Base-by-base conservation (phyloP, 92 coral and sea anemone genomes). In the Isaurus tuberculatus region DNA sequence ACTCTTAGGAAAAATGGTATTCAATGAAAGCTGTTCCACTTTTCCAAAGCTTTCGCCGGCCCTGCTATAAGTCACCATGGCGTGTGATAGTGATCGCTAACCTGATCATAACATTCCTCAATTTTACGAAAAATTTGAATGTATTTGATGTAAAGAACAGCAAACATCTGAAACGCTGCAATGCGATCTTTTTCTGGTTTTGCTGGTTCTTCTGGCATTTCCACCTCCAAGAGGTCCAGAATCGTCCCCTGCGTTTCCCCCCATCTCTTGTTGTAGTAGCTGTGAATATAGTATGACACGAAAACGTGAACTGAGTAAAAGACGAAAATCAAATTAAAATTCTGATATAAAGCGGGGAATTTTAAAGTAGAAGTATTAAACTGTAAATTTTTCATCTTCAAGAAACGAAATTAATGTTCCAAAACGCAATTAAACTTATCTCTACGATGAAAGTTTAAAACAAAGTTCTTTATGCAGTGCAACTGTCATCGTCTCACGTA, bases 71-170 rank as follows among this genome's bases (percentile, higher is more conserved):
- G n/a, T n/a, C n/a, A n/a, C n/a, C n/a, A n/a, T n/a, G n/a, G n/a
- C n/a, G n/a, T n/a, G n/a, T n/a, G n/a, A n/a, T n/a, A n/a, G n/a
- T n/a, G 73, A 29, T 7, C 5, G 32, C 83, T 20, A 20, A 95
- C 98, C 94, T 96, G 99, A 65, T 96, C 99, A 83, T 96, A 96
- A 46, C 99, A 96, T 89, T 96, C 99, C 81, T 96, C 99, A 61
- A 96, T 94, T 79, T 65, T 94, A 65, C 98, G 87, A 73, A 96
- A 96, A 43, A 96, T 96, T 68, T 96, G 99, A 15, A 96, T 94
- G 65, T 96, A 96, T 60, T 96, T 96, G 61, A 94, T 94, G 72
- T 96, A 96, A 85, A 94, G 95, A 4, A 96, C 99, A 79, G 99
- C 99, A 92, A 96, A 94, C 96, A 94, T 90, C 82, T 96, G 99